A percentile compares a stretch with the other conserved stretches of the same genome.
These are phyloP conservation scores for Drosophila cognata DNA, from an alignment of 2,888 invertebrate genomes.

Conservation along the genomic window DNA sequence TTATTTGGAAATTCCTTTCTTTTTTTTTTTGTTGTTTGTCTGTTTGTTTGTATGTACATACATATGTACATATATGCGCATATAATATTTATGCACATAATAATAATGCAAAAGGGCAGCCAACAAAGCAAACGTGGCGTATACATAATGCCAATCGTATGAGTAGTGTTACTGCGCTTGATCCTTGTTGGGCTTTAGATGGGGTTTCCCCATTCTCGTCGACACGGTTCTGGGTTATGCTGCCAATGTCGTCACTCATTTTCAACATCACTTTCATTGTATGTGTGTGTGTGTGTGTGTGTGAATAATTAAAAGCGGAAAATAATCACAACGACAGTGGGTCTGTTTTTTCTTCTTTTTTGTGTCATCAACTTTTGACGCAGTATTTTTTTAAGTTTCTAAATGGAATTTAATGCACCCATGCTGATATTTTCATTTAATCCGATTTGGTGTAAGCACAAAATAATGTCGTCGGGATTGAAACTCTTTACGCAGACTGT, in stretches of 20 bases:
- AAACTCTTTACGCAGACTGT: not conserved
- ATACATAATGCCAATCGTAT: slow-evolving; percentile 50
- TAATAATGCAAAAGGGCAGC: slow-evolving; percentile 27
- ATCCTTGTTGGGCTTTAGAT: slow-evolving; percentile 27
- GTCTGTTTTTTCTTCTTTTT: not conserved
- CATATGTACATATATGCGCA: not conserved
- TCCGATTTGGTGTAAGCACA: not conserved
- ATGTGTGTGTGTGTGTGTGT: slow-evolving; percentile 11
- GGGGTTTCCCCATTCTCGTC: not conserved
- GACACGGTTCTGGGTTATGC: slow-evolving; percentile 8
- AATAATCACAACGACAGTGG: slow-evolving; percentile 45
- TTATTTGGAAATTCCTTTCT: slow-evolving; percentile 15
- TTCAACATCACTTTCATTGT: slow-evolving; percentile 55
- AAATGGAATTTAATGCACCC: not conserved
- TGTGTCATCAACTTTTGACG: slow-evolving; percentile 32
- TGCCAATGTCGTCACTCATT: slow-evolving; percentile 73
- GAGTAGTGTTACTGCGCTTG: slow-evolving; percentile 23
- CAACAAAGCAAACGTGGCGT: slow-evolving; percentile 29
- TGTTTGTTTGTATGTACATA: slow-evolving; percentile 9
- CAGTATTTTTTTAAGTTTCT: slow-evolving; percentile 27
- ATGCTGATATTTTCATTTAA: not conserved
- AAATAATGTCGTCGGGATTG: not conserved
- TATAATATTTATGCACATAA: slow-evolving; percentile 43
- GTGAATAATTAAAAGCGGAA: slow-evolving; percentile 69
- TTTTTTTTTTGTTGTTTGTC: slow-evolving; percentile 15